Percentiles rank a stretch among this genome's conserved stretches.
Conservation (phyloP, 2,797 vertebrate genomes). For the Syndactyla subalaris region DNA sequence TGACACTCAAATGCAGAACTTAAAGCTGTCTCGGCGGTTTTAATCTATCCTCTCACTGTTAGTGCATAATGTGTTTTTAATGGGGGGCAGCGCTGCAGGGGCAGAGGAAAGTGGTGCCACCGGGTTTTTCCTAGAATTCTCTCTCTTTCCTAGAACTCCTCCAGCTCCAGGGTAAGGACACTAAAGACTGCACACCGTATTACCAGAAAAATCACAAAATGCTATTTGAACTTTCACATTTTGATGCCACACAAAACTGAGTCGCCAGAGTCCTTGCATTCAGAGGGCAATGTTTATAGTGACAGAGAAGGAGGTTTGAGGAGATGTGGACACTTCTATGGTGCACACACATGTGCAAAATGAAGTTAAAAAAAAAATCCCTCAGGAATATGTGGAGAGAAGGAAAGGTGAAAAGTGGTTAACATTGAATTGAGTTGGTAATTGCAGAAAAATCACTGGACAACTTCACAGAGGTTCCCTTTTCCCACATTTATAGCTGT, state of each 20-base stretch:
- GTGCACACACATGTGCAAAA: neutral
- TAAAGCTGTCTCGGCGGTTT: conserved; percentile 19
- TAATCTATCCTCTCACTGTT: conserved; percentile 10
- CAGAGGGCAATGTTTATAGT: neutral
- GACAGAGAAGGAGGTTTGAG: neutral
- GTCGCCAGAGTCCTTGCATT: neutral
- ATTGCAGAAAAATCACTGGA: neutral
- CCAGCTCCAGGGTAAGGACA: neutral
- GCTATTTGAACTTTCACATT: conserved; percentile 13
- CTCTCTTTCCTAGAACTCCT: conserved; percentile 26
- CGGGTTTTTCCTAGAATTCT: conserved; percentile 33
- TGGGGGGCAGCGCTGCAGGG: neutral
- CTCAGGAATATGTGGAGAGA: neutral
- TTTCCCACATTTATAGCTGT: neutral
- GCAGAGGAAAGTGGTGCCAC: neutral
- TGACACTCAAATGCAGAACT: neutral
- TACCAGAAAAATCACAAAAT: conserved; percentile 36
- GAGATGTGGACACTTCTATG: neutral
- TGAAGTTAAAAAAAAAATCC: neutral
- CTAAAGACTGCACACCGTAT: neutral
- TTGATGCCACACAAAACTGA: neutral
- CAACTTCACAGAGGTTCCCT: neutral
- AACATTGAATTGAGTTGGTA: neutral
- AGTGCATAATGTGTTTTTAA: conserved; percentile 38
- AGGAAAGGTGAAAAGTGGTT: neutral